Evolutionary conservation across 1,140 invertebrate species (phyloP).

Genomic region (Euwallacea similis): DNA sequence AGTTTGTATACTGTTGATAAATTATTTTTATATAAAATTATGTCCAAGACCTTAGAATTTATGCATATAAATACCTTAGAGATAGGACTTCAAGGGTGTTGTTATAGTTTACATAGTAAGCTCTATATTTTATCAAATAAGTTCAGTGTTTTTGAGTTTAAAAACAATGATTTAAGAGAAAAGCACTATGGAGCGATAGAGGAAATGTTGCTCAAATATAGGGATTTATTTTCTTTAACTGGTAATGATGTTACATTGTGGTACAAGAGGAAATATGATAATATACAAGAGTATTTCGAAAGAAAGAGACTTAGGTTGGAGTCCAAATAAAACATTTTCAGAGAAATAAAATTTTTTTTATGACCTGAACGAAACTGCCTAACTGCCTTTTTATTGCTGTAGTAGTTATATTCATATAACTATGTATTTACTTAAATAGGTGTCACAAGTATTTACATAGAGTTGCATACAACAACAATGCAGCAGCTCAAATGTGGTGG

Average conservation of each 20-base stretch:
- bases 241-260: conserved; percentile 59
- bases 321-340: conserved; percentile 38
- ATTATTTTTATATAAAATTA: conserved; percentile 45
- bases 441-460: too few relatives aligned
- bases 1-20: conserved; percentile 56
- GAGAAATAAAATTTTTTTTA: not conserved
- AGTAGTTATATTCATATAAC: not conserved
- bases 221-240: conserved; percentile 43
- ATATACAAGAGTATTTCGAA: conserved; percentile 75
- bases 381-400: too few relatives aligned
- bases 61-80: conserved; percentile 37
- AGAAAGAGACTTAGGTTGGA: conserved; percentile 67
- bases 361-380: not conserved
- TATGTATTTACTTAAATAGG: not conserved
- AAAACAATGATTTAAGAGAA: conserved; percentile 45
- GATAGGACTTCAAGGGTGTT: conserved; percentile 11
- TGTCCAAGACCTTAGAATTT: conserved; percentile 31
- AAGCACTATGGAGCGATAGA: conserved; percentile 40
- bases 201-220: conserved; percentile 53
- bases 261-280: conserved; percentile 76
- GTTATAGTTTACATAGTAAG: conserved; percentile 45
- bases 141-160: conserved; percentile 51
- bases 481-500: too few relatives aligned
- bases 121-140: conserved; percentile 55
- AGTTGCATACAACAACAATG: too few relatives aligned